Conservation (phyloP, 2,797 vertebrate species). For the Siniperca undulata region DNA sequence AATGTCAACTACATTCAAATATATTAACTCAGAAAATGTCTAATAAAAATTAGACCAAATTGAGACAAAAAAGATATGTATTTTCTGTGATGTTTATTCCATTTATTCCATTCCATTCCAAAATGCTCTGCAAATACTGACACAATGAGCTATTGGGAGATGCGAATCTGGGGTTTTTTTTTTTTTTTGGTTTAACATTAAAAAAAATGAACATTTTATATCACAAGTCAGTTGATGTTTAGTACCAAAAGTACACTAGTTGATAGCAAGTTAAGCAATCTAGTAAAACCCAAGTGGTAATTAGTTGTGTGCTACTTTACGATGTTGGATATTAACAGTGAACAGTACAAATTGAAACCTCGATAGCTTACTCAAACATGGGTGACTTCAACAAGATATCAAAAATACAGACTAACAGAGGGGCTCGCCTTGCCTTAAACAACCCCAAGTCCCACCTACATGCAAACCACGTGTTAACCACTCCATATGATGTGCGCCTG, state of each 20-base stretch:
- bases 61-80: background rate
- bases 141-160: background rate
- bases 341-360: background rate
- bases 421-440: background rate
- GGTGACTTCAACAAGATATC: background rate
- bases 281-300: background rate
- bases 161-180: background rate
- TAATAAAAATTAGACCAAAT: background rate
- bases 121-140: background rate
- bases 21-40: background rate
- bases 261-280: background rate
- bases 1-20: background rate
- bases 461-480: slow-evolving; percentile 66
- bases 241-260: background rate
- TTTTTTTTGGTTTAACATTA: background rate
- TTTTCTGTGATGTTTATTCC: background rate
- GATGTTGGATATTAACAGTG: accelerated
- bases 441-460: background rate
- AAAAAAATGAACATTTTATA: background rate
- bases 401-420: background rate
- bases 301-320: background rate
- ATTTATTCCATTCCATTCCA: too few species aligned
- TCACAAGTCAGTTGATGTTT: background rate
- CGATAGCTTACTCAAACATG: background rate
- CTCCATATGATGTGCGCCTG: background rate